Base-by-base conservation (phyloP, 2,797 vertebrate genomes). In the Bradypodion ventrale region DNA sequence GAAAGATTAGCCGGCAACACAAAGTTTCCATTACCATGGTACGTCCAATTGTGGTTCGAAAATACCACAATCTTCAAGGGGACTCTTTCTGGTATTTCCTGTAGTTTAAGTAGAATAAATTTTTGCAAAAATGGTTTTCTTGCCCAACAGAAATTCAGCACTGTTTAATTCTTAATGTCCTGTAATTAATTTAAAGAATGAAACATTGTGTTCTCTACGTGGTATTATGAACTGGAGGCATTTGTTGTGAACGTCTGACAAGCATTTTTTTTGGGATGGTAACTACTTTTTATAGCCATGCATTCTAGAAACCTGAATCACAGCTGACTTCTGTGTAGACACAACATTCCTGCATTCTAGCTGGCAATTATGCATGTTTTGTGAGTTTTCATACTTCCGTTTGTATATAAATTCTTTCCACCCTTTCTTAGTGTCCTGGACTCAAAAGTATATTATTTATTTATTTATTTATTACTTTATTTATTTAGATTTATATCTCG, bases 11-110 rank as follows among this genome's bases (percentile, higher is more conserved):
- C n/a, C n/a, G n/a, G n/a, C n/a, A n/a, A n/a, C n/a, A n/a, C n/a
- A n/a, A n/a, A n/a, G n/a, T n/a, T n/a, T n/a, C n/a, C n/a, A n/a
- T n/a, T n/a, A n/a, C n/a, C n/a, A n/a, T n/a, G n/a, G n/a, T n/a
- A n/a, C n/a, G n/a, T n/a, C n/a, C n/a, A n/a, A n/a, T n/a, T n/a
- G n/a, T n/a, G n/a, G n/a, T n/a, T n/a, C n/a, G n/a, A n/a, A n/a
- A n/a, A n/a, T n/a, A n/a, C n/a, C n/a, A n/a, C n/a, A n/a, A n/a
- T n/a, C n/a, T n/a, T n/a, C n/a, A n/a, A n/a, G n/a, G n/a, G n/a
- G n/a, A n/a, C n/a, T n/a, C n/a, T n/a, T n/a, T n/a, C n/a, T n/a
- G 6, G 6, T 21, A 12, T 85, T 80, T 78, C 75, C 66, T 75
- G 16, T 49, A 0, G 19, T 68, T 23, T 75, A 46, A 32, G 77